phyloP scores from a whole-genome alignment of 53 echinoderm and acorn worm genomes.

The Antedon mediterranea region DNA sequence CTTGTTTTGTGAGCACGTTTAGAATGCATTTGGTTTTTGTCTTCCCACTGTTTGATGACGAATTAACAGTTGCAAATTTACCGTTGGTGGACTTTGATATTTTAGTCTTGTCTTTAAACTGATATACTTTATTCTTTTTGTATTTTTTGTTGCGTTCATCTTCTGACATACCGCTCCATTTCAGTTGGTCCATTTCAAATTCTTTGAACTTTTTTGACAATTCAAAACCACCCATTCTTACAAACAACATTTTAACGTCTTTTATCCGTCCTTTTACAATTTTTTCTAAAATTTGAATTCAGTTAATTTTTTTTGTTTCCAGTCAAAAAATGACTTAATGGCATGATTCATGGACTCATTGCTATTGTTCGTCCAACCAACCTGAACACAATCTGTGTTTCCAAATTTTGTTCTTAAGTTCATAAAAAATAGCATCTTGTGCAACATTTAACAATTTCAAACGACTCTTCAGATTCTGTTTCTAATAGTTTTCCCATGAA shows the following conservation, averaged over 20 bases:
- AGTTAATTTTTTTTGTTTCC: background rate
- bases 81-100: background rate
- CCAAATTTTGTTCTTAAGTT: background rate
- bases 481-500: background rate
- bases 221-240: background rate
- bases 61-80: background rate
- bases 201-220: background rate
- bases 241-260: background rate
- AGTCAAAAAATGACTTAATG: background rate
- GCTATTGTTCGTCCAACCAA: background rate
- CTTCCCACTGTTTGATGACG: background rate
- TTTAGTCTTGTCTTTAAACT: background rate
- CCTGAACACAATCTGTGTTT: background rate
- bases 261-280: background rate
- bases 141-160: background rate
- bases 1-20: background rate
- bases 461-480: background rate
- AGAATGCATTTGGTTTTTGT: background rate
- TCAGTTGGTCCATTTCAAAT: background rate
- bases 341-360: background rate
- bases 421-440: background rate
- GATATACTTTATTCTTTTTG: background rate
- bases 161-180: background rate
- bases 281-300: background rate
- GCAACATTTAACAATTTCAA: background rate